These are phyloP conservation scores for Nymphalis io DNA, from an alignment of 1,140 invertebrate species.

Conservation along the genomic window DNA sequence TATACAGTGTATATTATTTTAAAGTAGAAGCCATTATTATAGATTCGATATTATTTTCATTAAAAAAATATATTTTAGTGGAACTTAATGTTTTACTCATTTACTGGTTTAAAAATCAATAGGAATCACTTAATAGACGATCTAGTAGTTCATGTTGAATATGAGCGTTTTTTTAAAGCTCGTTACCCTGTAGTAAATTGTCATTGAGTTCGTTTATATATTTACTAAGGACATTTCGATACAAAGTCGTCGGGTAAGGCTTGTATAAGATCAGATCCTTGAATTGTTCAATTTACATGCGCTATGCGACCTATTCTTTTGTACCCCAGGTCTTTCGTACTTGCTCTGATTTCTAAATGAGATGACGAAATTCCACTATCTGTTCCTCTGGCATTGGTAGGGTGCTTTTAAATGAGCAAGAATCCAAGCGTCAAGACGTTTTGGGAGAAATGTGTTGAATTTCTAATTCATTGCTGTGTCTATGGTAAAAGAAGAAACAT, in stretches of 20 bases:
- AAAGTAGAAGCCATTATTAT: no score
- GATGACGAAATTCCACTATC: slow-evolving; percentile 21
- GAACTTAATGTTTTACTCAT: no score
- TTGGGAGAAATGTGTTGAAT: slow-evolving; percentile 6
- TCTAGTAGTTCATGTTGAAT: no score
- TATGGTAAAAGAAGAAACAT: not conserved
- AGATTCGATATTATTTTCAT: no score
- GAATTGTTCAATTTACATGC: slow-evolving; percentile 25
- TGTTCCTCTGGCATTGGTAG: not conserved
- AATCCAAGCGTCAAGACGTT: not conserved
- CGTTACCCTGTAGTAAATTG: no score
- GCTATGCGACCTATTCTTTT: slow-evolving; percentile 11
- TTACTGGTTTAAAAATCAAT: no score
- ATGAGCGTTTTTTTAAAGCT: no score
- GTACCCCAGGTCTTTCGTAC: slow-evolving; percentile 16
- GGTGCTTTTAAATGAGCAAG: slow-evolving; percentile 1
- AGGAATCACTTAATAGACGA: no score
- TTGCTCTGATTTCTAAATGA: slow-evolving; percentile 29
- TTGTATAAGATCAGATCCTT: not conserved
- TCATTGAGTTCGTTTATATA: no score
- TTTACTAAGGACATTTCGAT: not conserved
- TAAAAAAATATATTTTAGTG: no score
- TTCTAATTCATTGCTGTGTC: not conserved
- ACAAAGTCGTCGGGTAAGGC: not conserved
- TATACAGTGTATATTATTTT: no score